A percentile compares a stretch with the other conserved stretches of the same genome.
These are phyloP conservation scores for Sipha maydis DNA, from an alignment of 2,888 invertebrate genomes.

Conservation along the genomic window DNA sequence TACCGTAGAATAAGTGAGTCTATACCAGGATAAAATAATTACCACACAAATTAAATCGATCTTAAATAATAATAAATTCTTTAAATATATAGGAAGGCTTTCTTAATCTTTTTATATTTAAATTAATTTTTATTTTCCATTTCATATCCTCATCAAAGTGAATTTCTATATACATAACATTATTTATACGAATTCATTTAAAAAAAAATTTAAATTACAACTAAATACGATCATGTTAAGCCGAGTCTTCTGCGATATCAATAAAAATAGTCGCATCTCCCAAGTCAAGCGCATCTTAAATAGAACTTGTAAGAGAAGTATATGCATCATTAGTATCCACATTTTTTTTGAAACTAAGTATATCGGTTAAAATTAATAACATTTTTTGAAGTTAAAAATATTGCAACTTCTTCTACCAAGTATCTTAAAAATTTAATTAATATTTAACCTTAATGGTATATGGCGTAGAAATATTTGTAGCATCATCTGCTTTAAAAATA, in stretches of 20 bases:
- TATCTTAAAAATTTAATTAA: too few relatives aligned
- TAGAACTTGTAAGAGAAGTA: not conserved
- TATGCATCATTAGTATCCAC: not conserved
- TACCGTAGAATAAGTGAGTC: not conserved
- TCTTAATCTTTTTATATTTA: constrained; percentile 23
- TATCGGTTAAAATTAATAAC: too few relatives aligned
- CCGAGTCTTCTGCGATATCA: not conserved
- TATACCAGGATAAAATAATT: not conserved
- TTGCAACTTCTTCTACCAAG: too few relatives aligned
- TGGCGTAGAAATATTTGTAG: too few relatives aligned
- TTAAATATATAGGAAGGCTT: constrained; percentile 8
- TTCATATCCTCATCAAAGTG: not conserved
- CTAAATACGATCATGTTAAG: not conserved
- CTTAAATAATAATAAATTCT: constrained; percentile 18
- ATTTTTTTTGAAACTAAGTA: too few relatives aligned
- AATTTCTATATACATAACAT: not conserved
- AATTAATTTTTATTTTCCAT: constrained; percentile 23
- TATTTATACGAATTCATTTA: not conserved
- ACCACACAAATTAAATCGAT: not conserved
- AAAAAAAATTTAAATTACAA: constrained; percentile 3
- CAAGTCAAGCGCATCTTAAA: not conserved
- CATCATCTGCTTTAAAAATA: too few relatives aligned
- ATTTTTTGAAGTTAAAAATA: too few relatives aligned
- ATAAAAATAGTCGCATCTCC: constrained; percentile 10
- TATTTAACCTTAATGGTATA: too few relatives aligned